A percentile compares a stretch with the other conserved stretches of the same genome.
phyloP scores from a whole-genome alignment of 2,113 vertebrate genomes.

The Pachycephala philippinensis region DNA sequence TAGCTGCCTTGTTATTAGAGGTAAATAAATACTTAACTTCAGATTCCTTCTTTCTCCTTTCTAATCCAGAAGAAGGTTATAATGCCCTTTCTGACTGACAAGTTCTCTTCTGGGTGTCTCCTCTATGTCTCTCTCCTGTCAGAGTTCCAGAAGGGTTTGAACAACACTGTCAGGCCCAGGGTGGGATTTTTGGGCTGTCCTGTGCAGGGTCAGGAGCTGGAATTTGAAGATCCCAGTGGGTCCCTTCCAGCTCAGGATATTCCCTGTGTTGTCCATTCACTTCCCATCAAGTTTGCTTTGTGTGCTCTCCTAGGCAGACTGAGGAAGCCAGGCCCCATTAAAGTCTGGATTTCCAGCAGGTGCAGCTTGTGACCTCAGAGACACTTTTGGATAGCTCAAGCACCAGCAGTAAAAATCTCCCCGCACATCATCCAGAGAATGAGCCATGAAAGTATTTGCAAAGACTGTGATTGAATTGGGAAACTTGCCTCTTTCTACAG shows the following conservation, averaged over 20 bases:
- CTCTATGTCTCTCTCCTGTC: not conserved
- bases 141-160: not conserved
- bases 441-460: not conserved
- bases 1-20: not conserved
- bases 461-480: not conserved
- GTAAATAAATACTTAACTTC: not conserved
- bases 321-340: not conserved
- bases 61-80: not conserved
- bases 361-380: not conserved
- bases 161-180: not conserved
- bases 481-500: not conserved
- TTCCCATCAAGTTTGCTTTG: not conserved
- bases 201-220: not conserved
- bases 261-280: not conserved
- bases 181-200: no score
- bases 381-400: not conserved
- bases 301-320: not conserved
- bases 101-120: not conserved
- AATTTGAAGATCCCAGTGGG: not conserved
- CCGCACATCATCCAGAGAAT: accelerated
- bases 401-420: not conserved
- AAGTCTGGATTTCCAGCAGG: not conserved
- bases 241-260: not conserved
- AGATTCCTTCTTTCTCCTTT: not conserved
- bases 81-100: not conserved